phyloP scores from a whole-genome alignment of 2,797 vertebrate genomes.

The Sebastes vulpes region DNA sequence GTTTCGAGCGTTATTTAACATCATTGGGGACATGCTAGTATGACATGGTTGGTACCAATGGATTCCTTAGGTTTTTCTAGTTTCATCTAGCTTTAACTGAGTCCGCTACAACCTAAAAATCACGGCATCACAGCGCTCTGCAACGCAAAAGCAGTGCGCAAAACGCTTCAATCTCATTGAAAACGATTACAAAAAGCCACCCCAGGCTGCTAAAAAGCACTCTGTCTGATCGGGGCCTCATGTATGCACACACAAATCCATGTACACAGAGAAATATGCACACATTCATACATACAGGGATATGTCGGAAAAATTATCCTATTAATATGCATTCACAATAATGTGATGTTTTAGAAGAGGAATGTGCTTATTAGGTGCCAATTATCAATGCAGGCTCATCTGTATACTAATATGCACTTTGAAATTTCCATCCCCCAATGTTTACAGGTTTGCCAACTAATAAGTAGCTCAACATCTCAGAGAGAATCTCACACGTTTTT shows the following conservation, averaged over 20 bases:
- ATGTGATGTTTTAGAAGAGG: slow-evolving; percentile 7
- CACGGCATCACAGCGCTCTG: too few species aligned
- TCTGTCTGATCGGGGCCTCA: not conserved
- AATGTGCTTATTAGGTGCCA: slow-evolving; percentile 31
- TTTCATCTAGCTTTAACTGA: too few species aligned
- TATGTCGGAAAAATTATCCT: not conserved
- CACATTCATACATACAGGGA: not conserved
- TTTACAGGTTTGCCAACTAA: slow-evolving; percentile 12
- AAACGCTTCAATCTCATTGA: too few species aligned
- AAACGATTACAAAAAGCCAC: too few species aligned
- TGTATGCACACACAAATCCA: not conserved
- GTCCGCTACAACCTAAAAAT: too few species aligned
- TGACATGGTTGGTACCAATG: too few species aligned
- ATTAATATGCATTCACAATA: slow-evolving; percentile 12
- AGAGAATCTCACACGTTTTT: slow-evolving; percentile 25
- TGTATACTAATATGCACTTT: slow-evolving; percentile 28
- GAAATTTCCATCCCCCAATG: not conserved
- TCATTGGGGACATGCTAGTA: too few species aligned
- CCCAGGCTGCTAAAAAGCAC: too few species aligned
- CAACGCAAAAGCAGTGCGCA: too few species aligned
- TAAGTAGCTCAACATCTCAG: slow-evolving; percentile 36
- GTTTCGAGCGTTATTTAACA: too few species aligned
- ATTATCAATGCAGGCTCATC: slow-evolving; percentile 41
- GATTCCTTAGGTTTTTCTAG: too few species aligned
- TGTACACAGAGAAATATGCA: not conserved